A percentile compares a stretch with the other conserved stretches of the same genome.
phyloP scores from a whole-genome alignment of 2,888 invertebrate species.

The Rhagophthalmus giganteus region DNA sequence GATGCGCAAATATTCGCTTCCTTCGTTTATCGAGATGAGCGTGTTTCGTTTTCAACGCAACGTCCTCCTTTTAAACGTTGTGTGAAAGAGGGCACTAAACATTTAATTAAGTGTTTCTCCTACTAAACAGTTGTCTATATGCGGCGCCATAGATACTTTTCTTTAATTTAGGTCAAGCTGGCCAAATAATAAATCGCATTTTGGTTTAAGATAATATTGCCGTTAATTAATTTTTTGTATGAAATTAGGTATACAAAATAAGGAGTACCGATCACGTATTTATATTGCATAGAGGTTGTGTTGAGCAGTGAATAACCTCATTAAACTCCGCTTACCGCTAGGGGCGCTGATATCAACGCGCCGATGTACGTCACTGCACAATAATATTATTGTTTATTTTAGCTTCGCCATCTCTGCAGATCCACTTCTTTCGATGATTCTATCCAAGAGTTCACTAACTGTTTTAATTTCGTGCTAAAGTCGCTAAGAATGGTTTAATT shows the following conservation, averaged over 20 bases:
- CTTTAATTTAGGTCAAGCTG: constrained; percentile 10
- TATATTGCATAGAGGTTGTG: constrained; percentile 26
- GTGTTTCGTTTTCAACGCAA: no score
- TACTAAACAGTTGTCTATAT: background rate
- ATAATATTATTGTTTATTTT: constrained; percentile 29
- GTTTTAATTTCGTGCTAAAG: background rate
- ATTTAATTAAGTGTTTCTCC: constrained; percentile 2
- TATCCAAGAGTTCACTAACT: constrained; percentile 1
- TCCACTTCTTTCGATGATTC: constrained; percentile 5
- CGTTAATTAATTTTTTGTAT: constrained; percentile 28
- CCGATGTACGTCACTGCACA: constrained; percentile 23
- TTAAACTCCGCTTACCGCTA: constrained; percentile 26
- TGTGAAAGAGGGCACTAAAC: background rate
- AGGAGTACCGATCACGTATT: no score
- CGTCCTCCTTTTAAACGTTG: no score
- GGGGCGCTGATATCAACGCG: constrained; percentile 26
- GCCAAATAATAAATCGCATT: constrained; percentile 16
- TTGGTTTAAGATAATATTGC: constrained; percentile 14
- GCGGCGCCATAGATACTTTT: constrained; percentile 10
- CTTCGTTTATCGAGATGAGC: no score
- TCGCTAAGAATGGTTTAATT: no score
- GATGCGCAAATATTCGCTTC: no score
- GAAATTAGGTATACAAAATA: constrained; percentile 26
- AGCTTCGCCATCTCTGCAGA: constrained; percentile 15
- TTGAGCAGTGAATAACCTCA: constrained; percentile 35